Evolutionary conservation across 2,888 invertebrate species (phyloP), one percentile per base, ranked within the genome.

Genomic region (Watsonalla cultraria): DNA sequence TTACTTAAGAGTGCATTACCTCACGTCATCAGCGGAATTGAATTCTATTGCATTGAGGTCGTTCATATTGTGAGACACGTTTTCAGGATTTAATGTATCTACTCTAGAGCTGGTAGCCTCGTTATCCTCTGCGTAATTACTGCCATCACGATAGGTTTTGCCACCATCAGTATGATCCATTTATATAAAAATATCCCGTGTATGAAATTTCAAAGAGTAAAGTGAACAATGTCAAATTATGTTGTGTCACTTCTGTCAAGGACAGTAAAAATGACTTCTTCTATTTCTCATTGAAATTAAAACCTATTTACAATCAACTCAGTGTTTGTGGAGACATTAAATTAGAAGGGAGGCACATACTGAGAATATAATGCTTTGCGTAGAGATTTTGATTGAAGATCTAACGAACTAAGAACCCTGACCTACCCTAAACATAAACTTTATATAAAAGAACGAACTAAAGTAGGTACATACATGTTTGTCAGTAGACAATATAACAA

Each of bases 21-120:
- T 78, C 13, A 84, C 62, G 48, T 80, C 77, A 64, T 84, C 84
- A 47, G 82, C 82, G 15, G 84, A 84, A 66, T 82, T 78, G 46
- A 70, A 64, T 50, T 79, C 78, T 9, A 80, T 54, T 5, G 58
- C 52, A 53, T 65, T 67, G 5, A 78, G 56, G 62, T 77, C 71
- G 49, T 68, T 68, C 58, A 70, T 64, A 46, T 72, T 71, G 47
- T 64, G 53, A 34, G 61, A 54, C n/a, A 14, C 39, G 7, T 54
- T 53, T 42, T 54, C 53, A 7, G 57, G 57, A 46, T 57, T 54
- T 24, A 37, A 15, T 0, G 53, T 33, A 6, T 46, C 37, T 11
- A 37, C n/a, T 50, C 52, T 60, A 6, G 60, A 58, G 33, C 57
- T 55, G 0, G 53, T 48, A 2, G 53, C 51, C 7, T 54, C 50